phyloP scores from a whole-genome alignment of 2,888 invertebrate species.

The Hydraecia micacea region DNA sequence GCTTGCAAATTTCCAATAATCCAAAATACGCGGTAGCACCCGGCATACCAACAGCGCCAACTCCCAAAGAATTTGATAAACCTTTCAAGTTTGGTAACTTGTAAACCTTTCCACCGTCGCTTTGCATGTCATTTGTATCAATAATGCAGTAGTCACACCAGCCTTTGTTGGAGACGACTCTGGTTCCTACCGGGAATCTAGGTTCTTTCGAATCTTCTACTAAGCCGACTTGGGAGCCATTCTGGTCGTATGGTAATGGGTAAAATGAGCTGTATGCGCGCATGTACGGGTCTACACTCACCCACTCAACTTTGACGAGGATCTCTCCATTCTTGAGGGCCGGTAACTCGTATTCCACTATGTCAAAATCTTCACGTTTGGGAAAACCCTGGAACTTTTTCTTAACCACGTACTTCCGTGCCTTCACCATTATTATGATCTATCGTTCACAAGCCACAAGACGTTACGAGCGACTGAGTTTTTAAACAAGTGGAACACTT shows the following conservation, averaged over 20 bases:
- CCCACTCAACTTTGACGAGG: constrained; percentile 75
- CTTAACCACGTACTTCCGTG: constrained; percentile 84
- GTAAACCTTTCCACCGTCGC: constrained; percentile 66
- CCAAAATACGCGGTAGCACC: constrained; percentile 94
- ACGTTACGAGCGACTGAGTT: constrained; percentile 42
- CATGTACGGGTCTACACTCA: constrained; percentile 76
- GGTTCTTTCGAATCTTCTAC: constrained; percentile 91
- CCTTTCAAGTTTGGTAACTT: constrained; percentile 90
- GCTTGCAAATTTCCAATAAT: constrained; percentile 92
- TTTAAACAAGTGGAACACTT: constrained; percentile 26
- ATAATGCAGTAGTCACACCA: constrained; percentile 68
- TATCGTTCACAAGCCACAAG: constrained; percentile 12
- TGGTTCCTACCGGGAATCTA: constrained; percentile 90
- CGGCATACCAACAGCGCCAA: constrained; percentile 92
- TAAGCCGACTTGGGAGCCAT: constrained; percentile 74
- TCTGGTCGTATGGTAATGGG: constrained; percentile 76
- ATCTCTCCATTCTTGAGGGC: constrained; percentile 77
- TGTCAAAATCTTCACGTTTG: constrained; percentile 89
- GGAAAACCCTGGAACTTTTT: constrained; percentile 90
- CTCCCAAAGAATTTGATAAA: constrained; percentile 88
- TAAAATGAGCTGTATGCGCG: constrained; percentile 66
- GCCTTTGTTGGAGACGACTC: constrained; percentile 89
- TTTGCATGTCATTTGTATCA: constrained; percentile 57
- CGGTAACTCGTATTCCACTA: constrained; percentile 90
- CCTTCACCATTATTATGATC: constrained; percentile 84